Evolutionary conservation across 2,113 vertebrate species (phyloP).

Genomic region (Taurulus bubalis): DNA sequence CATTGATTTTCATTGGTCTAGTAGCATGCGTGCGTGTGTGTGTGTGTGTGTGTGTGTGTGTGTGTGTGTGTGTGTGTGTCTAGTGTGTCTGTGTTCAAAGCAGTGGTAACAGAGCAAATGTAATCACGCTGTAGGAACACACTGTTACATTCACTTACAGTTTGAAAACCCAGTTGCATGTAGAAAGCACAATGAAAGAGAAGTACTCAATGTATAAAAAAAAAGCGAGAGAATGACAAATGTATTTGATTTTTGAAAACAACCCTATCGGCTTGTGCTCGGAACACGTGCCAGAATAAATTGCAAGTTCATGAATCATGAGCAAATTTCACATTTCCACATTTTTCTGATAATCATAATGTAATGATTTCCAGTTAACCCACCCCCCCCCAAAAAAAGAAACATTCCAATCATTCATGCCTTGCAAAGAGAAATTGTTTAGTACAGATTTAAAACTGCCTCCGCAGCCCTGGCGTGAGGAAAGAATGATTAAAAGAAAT

Average conservation of each 20-base stretch:
- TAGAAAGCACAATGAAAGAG: not conserved
- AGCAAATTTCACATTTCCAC: constrained; percentile 32
- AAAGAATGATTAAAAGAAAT: constrained; percentile 66
- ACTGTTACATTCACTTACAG: constrained; percentile 6
- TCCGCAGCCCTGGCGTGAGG: constrained; percentile 34
- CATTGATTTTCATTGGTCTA: constrained; percentile 78
- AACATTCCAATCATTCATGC: constrained; percentile 51
- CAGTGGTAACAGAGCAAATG: constrained; percentile 50
- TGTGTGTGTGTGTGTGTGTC: constrained; percentile 21
- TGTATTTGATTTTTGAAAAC: constrained; percentile 30
- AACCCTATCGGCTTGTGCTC: constrained; percentile 34
- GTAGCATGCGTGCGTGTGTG: constrained; percentile 32
- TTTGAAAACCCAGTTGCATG: not conserved
- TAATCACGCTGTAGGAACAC: constrained; percentile 49
- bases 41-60: constrained; percentile 36
- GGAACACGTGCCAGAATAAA: constrained; percentile 42
- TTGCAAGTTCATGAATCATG: constrained; percentile 35
- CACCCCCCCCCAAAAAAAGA: constrained; percentile 16
- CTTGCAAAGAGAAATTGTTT: constrained; percentile 54
- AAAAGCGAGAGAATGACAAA: constrained; percentile 9
- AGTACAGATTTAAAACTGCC: constrained; percentile 53
- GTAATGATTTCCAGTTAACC: constrained; percentile 65
- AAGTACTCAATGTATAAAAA: constrained; percentile 4
- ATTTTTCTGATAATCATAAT: constrained; percentile 47
- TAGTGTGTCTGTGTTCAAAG: constrained; percentile 46